Base-by-base conservation (phyloP, 2,888 invertebrate species). In the Timema podura region DNA sequence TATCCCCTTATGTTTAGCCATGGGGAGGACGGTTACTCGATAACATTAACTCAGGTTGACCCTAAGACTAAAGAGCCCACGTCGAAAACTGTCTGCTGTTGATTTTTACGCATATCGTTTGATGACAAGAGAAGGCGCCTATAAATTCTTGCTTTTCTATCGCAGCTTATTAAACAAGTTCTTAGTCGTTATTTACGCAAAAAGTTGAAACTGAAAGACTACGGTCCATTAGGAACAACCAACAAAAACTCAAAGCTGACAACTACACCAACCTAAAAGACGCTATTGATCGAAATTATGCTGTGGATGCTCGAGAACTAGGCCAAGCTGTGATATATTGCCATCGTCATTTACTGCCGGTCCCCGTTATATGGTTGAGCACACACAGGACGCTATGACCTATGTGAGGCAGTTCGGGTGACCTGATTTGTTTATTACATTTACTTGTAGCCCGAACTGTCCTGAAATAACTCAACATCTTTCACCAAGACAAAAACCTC, bases 361-460 rank as follows among this genome's bases (percentile, higher is more conserved):
- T 30, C 30, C 30, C 3, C 3, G 30, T 3, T 30, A 30, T 30
- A 30, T 30, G 30, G 1, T 30, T 67, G 77, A 80, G 73, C 71
- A 75, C 47, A 76, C 76, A 8, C 78, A 79, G 74, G 79, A 81
- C 74, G 80, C 78, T 5, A 76, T 79, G 76, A 74, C 77, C 6
- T 79, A 78, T 70, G 80, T 81, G 6, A 57, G 76, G 44, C 72
- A 77, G 57, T 79, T 75, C 75, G 81, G 81, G 0, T 70, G 75
- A 47, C 79, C 80, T 16, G 78, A 79, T 72, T 71, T 80, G 6
- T 81, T 80, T 71, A 76, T 80, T 7, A 80, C 79, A 6, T 74
- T 79, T 46, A 80, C 80, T 11, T 78, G 77, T 64, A 80, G 79
- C 73, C 79, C 79, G 7, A 74, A 74, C 48, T 79, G 79, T 79